Conservation (phyloP, 2,113 vertebrate species). For the Nanorana parkeri region DNA sequence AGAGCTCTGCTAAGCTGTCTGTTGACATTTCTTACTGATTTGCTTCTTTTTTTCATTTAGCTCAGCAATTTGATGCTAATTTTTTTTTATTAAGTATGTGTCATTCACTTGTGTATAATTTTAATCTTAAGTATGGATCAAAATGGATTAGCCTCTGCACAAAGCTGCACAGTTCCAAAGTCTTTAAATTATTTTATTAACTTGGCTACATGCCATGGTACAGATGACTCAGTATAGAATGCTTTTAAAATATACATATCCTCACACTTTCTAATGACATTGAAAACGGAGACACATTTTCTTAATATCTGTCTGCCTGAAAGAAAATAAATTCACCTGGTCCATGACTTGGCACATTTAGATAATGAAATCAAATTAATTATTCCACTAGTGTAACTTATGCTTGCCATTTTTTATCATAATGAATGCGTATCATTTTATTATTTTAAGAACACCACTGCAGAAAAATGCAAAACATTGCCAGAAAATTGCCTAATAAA, state of each 20-base stretch:
- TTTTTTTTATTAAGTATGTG: too few species aligned
- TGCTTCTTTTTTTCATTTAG: too few species aligned
- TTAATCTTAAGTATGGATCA: not conserved
- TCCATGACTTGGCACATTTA: constrained; percentile 21
- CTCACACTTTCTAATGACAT: not conserved
- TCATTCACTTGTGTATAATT: too few species aligned
- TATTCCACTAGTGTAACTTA: not conserved
- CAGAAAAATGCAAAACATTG: constrained; percentile 29
- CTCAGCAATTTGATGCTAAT: too few species aligned
- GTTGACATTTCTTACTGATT: too few species aligned
- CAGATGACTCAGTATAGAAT: not conserved
- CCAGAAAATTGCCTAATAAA: constrained; percentile 32
- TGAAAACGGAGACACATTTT: not conserved
- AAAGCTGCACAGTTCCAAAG: not conserved
- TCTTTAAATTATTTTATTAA: constrained; percentile 7
- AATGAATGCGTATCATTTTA: constrained; percentile 17
- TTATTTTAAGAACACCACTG: constrained; percentile 6
- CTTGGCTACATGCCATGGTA: not conserved
- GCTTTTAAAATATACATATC: not conserved
- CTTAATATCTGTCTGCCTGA: not conserved
- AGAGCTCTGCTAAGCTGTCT: too few species aligned
- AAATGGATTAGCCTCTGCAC: not conserved
- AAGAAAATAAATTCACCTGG: constrained; percentile 17
- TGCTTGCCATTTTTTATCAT: constrained; percentile 21
- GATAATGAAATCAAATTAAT: constrained; percentile 22